Percentiles rank a stretch among this genome's conserved stretches.
phyloP scores from a whole-genome alignment of 1,140 invertebrate genomes.

The Mamestra configurata region DNA sequence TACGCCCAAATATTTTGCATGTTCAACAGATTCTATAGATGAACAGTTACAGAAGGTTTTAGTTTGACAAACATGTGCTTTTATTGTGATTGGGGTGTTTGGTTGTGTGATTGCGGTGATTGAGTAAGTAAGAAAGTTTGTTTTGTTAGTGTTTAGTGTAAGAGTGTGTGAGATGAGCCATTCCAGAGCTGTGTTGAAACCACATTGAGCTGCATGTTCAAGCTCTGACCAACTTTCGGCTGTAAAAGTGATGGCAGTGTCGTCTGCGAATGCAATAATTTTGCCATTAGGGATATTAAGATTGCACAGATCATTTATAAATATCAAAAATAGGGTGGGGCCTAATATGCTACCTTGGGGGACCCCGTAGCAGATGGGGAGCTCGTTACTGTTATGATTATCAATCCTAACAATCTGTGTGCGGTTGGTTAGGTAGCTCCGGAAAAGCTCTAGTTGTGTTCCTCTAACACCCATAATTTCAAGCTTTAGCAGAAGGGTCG shows the following conservation, averaged over 20 bases:
- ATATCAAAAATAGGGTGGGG: conserved; percentile 62
- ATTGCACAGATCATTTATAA: conserved; percentile 66
- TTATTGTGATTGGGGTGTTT: not conserved
- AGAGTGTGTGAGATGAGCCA: conserved; percentile 6
- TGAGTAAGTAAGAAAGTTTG: conserved; percentile 41
- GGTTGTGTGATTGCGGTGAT: not conserved
- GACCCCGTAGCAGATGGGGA: conserved; percentile 15
- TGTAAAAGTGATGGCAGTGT: conserved; percentile 38
- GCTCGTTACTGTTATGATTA: conserved; percentile 1
- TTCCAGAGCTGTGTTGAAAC: conserved; percentile 1
- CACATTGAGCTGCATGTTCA: conserved; percentile 20
- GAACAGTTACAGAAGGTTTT: not conserved
- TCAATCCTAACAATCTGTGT: conserved; percentile 31
- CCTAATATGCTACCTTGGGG: conserved; percentile 49
- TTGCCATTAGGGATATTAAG: conserved; percentile 1
- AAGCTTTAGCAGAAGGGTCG: not conserved
- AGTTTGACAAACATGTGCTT: not conserved
- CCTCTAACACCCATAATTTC: not conserved
- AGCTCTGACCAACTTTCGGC: conserved; percentile 33
- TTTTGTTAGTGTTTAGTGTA: conserved; percentile 42
- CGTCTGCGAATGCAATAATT: conserved; percentile 44
- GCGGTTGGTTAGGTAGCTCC: conserved; percentile 15
- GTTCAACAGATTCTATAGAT: not conserved
- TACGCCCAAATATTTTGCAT: not conserved
- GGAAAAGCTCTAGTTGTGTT: conserved; percentile 8